These are phyloP conservation scores for Panagrolaimus sp. DNA, from an alignment of 1,140 invertebrate species.

Conservation along the genomic window DNA sequence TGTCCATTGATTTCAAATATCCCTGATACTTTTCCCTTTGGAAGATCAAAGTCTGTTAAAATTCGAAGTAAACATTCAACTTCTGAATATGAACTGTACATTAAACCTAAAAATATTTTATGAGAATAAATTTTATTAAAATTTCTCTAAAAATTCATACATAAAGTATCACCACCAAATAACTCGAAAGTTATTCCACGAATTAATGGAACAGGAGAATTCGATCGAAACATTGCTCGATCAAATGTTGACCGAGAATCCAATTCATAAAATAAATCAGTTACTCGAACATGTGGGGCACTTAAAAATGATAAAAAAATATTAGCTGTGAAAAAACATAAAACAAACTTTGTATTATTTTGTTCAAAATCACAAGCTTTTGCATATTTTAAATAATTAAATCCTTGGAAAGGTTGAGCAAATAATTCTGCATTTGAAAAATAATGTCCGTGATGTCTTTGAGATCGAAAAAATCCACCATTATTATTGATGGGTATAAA, in stretches of 20 bases:
- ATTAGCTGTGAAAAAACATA: neutral
- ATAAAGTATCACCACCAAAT: constrained; percentile 74
- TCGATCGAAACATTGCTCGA: constrained; percentile 22
- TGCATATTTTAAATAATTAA: constrained; percentile 33
- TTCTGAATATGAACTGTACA: constrained; percentile 65
- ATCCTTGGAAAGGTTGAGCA: constrained; percentile 16
- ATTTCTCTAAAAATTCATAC: constrained; percentile 77
- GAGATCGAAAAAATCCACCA: constrained; percentile 1
- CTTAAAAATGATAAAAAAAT: constrained; percentile 16
- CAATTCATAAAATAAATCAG: constrained; percentile 29
- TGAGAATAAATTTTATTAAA: constrained; percentile 46
- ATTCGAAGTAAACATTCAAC: constrained; percentile 76
- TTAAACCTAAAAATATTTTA: constrained; percentile 17
- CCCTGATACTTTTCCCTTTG: constrained; percentile 66
- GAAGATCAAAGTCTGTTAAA: constrained; percentile 68
- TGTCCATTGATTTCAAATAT: constrained; percentile 81
- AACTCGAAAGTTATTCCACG: constrained; percentile 71
- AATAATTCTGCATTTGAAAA: constrained; percentile 32
- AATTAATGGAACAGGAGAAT: neutral
- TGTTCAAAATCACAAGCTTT: constrained; percentile 24
- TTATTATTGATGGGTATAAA: neutral
- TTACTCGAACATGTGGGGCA: constrained; percentile 26
- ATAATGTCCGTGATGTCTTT: constrained; percentile 28
- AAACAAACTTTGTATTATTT: neutral
- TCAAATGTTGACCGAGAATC: constrained; percentile 27